Evolutionary conservation across 2,113 vertebrate species (phyloP).

Genomic region (Helogale parvula): DNA sequence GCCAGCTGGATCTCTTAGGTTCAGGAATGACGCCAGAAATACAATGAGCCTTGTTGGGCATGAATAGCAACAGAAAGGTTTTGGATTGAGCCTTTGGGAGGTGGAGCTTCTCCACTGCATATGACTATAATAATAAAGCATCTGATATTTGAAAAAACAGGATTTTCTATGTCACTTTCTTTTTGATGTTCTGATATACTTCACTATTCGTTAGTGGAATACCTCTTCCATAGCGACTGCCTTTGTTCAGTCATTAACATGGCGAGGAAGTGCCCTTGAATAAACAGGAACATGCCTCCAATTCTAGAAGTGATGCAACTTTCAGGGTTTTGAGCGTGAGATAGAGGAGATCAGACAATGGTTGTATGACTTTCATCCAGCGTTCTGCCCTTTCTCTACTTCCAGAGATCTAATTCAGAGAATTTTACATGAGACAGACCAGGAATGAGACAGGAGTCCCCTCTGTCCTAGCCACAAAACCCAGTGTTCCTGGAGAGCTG

Average conservation of each 20-base stretch:
- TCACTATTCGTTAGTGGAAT: not conserved
- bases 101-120: not conserved
- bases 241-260: not conserved
- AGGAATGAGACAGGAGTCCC: not conserved
- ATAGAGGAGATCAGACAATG: not conserved
- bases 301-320: not conserved
- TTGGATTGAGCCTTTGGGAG: not conserved
- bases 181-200: not conserved
- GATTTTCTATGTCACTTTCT: not conserved
- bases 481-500: not conserved
- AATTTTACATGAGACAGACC: not conserved
- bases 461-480: not conserved
- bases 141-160: not conserved
- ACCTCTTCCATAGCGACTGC: not conserved
- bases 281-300: not conserved
- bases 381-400: not conserved
- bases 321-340: not conserved
- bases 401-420: not conserved
- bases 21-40: not conserved
- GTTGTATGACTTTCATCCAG: not conserved
- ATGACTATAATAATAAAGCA: not conserved
- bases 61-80: not conserved
- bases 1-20: not conserved
- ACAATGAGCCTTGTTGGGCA: not conserved
- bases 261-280: not conserved